A percentile compares a stretch with the other conserved stretches of the same genome.
Evolutionary conservation across 1,140 invertebrate genomes (phyloP).

Genomic region (Ceratina japonica): DNA sequence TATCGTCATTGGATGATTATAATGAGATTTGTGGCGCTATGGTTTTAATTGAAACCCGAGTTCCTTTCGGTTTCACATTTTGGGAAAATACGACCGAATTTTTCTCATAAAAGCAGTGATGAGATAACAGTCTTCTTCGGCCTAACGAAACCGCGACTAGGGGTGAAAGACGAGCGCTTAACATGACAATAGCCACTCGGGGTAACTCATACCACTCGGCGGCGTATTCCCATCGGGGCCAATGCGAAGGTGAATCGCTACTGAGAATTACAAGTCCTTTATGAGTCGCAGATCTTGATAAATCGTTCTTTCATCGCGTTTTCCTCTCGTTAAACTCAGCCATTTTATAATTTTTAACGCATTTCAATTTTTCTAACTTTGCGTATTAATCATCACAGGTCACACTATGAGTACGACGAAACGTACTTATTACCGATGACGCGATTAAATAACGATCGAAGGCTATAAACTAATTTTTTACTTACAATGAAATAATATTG

Average conservation of each 20-base stretch:
- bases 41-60: background rate
- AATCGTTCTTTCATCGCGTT: constrained; percentile 60
- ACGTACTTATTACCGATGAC: too few relatives aligned
- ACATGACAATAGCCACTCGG: constrained; percentile 69
- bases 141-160: constrained; percentile 39
- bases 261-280: constrained; percentile 71
- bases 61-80: constrained; percentile 31
- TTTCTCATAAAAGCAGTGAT: constrained; percentile 34
- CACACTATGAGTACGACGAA: too few relatives aligned
- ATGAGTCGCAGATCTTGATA: constrained; percentile 72
- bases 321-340: background rate
- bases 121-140: constrained; percentile 42
- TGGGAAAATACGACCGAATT: constrained; percentile 40
- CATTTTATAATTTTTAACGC: background rate
- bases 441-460: background rate
- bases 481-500: too few relatives aligned
- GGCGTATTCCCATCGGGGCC: constrained; percentile 38
- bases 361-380: too few relatives aligned
- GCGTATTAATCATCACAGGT: too few relatives aligned
- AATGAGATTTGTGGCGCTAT: too few relatives aligned
- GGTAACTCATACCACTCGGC: constrained; percentile 21
- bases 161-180: constrained; percentile 56
- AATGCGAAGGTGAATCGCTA: constrained; percentile 59
- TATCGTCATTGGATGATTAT: too few relatives aligned
- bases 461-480: background rate